Evolutionary conservation across 1,140 invertebrate genomes (phyloP).

Genomic region (Drosophila pseudoobscura): DNA sequence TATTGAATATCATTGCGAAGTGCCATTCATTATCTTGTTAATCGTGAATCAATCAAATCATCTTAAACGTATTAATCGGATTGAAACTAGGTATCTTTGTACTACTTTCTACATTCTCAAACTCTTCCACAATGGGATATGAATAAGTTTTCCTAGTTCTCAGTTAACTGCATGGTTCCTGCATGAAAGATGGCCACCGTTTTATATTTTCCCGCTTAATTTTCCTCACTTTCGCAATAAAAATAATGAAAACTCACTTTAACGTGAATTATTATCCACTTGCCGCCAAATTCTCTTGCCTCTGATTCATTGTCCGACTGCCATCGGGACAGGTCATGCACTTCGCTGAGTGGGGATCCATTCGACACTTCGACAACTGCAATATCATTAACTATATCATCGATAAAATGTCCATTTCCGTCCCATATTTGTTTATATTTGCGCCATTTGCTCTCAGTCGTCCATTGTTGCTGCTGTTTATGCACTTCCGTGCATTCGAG

Average conservation of each 20-base stretch:
- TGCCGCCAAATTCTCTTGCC: not conserved
- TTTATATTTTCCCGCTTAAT: too few species aligned
- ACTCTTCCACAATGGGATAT: too few species aligned
- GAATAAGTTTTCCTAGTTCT: too few species aligned
- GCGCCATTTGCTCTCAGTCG: conserved; percentile 28
- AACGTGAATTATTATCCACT: conserved; percentile 2
- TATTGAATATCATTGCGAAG: too few species aligned
- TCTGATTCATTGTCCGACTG: not conserved
- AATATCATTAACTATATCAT: conserved; percentile 71
- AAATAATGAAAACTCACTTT: not conserved
- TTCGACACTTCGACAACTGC: conserved; percentile 24
- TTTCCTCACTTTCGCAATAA: too few species aligned
- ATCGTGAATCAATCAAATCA: too few species aligned
- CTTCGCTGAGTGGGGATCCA: not conserved
- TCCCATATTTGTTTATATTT: conserved; percentile 57
- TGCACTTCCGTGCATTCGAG: conserved; percentile 63
- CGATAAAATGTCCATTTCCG: conserved; percentile 69
- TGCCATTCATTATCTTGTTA: too few species aligned
- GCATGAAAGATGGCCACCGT: not conserved
- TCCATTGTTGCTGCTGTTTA: conserved; percentile 45
- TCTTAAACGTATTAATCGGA: too few species aligned
- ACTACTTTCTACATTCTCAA: too few species aligned
- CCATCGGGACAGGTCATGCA: conserved; percentile 1
- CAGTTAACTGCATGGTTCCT: too few species aligned
- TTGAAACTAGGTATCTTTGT: too few species aligned